Percentiles rank a stretch among this genome's conserved stretches.
Evolutionary conservation across 2,797 vertebrate species (phyloP).

Genomic region (Hydrolagus colliei): DNA sequence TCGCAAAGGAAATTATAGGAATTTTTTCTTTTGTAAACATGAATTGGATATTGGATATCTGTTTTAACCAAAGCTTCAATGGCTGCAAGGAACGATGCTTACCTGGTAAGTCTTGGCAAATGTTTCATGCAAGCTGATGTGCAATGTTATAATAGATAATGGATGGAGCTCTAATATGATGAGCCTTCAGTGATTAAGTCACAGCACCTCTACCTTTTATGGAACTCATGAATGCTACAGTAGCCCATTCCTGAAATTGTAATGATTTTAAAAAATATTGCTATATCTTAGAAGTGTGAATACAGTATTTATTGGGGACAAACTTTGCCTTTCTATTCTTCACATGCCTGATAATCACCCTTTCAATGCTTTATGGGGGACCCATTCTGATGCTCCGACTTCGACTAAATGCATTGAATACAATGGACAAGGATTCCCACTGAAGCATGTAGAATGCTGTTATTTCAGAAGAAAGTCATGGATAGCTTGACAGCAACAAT

Average conservation of each 20-base stretch:
- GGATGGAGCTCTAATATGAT: neutral
- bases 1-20: neutral
- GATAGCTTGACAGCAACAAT: no score
- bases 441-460: no score
- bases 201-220: neutral
- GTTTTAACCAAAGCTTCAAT: slow-evolving; percentile 9
- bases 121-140: neutral
- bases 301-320: no score
- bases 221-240: neutral
- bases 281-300: no score
- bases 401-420: no score
- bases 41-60: neutral
- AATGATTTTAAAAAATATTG: no score
- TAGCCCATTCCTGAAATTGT: neutral
- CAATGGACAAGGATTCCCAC: no score
- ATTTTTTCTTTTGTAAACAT: neutral
- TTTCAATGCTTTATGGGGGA: no score
- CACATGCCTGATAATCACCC: no score
- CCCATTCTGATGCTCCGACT: no score
- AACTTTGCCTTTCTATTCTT: no score
- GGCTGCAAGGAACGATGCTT: neutral
- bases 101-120: slow-evolving; percentile 10
- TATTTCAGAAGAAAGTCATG: no score
- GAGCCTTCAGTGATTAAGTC: neutral
- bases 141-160: neutral